Evolutionary conservation across 37 sponge, comb jelly and placozoan species (phyloP).

Genomic region (Axinella damicornis): DNA sequence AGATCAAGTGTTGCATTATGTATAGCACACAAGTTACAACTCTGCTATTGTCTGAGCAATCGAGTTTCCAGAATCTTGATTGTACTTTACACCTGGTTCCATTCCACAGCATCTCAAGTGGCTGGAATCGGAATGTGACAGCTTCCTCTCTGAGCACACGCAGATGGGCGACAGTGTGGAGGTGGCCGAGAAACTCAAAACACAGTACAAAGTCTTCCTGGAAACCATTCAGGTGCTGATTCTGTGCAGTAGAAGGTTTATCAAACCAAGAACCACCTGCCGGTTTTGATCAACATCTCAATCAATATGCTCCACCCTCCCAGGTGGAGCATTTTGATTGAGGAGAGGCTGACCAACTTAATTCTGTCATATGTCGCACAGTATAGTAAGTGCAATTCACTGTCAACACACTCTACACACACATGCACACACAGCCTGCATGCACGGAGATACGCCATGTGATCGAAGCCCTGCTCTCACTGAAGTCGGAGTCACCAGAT

Average conservation of each 20-base stretch:
- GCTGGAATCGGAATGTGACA: conserved; percentile 54
- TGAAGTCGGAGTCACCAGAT: neutral
- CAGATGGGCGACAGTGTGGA: conserved; percentile 51
- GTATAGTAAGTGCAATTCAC: neutral
- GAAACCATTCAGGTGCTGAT: conserved; percentile 26
- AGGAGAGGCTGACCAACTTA: too few species aligned
- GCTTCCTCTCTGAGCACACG: conserved; percentile 39
- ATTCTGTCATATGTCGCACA: too few species aligned
- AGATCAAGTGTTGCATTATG: too few species aligned
- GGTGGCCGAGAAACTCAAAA: conserved; percentile 25
- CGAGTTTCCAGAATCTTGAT: too few species aligned
- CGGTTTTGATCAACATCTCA: too few species aligned
- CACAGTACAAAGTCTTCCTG: conserved; percentile 49
- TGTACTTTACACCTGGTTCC: too few species aligned
- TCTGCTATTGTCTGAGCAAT: too few species aligned
- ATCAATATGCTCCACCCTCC: too few species aligned
- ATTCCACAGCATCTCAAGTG: conserved; percentile 49
- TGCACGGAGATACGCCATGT: neutral
- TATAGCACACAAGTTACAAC: too few species aligned
- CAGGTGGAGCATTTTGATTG: too few species aligned
- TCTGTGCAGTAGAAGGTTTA: too few species aligned
- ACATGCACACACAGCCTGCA: conserved; percentile 12
- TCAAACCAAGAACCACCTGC: too few species aligned
- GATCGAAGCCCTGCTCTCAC: conserved; percentile 15
- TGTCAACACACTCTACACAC: neutral